Evolutionary conservation across 2,797 vertebrate species (phyloP).

Genomic region (Gymnothorax reevesii): DNA sequence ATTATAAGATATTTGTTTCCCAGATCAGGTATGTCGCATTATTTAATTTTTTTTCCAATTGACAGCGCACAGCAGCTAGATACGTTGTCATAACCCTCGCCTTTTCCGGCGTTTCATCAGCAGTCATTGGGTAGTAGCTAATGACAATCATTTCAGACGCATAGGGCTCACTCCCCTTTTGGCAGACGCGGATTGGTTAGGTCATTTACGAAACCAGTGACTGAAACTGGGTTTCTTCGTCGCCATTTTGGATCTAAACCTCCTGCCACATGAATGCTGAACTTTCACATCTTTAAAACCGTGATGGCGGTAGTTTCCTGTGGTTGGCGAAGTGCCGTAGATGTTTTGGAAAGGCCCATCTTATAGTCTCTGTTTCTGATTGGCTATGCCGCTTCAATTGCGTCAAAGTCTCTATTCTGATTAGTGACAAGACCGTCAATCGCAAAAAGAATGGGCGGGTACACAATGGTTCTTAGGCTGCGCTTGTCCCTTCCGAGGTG

Average conservation of each 20-base stretch:
- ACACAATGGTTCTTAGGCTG: constrained; percentile 43
- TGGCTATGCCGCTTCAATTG: constrained; percentile 34
- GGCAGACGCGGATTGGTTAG: constrained; percentile 60
- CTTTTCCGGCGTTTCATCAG: neutral
- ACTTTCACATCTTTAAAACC: constrained; percentile 48
- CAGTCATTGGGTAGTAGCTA: constrained; percentile 25
- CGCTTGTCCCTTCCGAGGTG: constrained; percentile 51
- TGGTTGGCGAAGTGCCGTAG: constrained; percentile 34
- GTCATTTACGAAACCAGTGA: constrained; percentile 44
- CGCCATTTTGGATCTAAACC: constrained; percentile 69
- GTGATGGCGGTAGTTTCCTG: constrained; percentile 53
- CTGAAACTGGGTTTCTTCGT: constrained; percentile 42
- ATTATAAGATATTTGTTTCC: neutral
- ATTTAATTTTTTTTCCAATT: neutral
- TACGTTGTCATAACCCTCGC: constrained; percentile 28
- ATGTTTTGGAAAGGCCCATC: constrained; percentile 39
- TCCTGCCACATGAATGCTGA: constrained; percentile 37
- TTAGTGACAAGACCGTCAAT: constrained; percentile 48
- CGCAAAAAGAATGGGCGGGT: constrained; percentile 50
- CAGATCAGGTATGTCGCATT: neutral
- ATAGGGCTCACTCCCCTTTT: constrained; percentile 50
- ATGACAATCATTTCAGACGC: constrained; percentile 57
- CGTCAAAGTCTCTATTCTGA: constrained; percentile 43
- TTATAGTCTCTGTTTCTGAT: constrained; percentile 37
- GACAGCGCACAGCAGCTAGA: constrained; percentile 1